Evolutionary conservation across 2,797 vertebrate species (phyloP).

Genomic region (Esox masquinongy): DNA sequence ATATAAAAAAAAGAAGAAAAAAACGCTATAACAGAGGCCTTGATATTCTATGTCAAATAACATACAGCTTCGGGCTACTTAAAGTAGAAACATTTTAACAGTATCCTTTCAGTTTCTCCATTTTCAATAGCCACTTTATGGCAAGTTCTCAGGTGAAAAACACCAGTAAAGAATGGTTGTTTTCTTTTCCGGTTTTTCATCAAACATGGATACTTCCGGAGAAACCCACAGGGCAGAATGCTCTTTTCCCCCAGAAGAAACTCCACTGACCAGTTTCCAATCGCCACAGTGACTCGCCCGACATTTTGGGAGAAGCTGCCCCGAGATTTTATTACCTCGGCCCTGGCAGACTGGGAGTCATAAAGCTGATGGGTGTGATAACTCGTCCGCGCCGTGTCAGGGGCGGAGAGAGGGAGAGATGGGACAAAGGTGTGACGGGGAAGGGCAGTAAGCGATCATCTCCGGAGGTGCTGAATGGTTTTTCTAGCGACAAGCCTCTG

Average conservation of each 20-base stretch:
- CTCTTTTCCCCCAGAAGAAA: slow-evolving; percentile 28
- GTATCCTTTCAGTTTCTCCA: slow-evolving; percentile 19
- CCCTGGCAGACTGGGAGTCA: slow-evolving; percentile 65
- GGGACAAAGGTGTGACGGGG: slow-evolving; percentile 19
- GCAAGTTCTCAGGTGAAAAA: slow-evolving; percentile 50
- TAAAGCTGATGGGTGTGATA: slow-evolving; percentile 73
- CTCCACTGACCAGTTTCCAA: slow-evolving; percentile 70
- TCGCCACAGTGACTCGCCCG: slow-evolving; percentile 62
- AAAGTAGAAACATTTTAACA: slow-evolving; percentile 11
- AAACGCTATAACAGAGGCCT: neutral
- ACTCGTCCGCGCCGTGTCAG: slow-evolving; percentile 68
- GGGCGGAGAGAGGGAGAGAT: slow-evolving; percentile 44
- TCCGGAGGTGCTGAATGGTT: slow-evolving; percentile 52
- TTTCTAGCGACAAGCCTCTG: slow-evolving; percentile 50
- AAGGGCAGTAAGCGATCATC: slow-evolving; percentile 64
- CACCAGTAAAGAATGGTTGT: slow-evolving; percentile 41
- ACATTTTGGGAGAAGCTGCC: slow-evolving; percentile 60
- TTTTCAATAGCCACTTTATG: slow-evolving; percentile 35
- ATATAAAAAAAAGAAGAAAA: neutral
- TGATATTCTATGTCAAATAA: neutral
- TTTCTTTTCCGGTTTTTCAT: slow-evolving; percentile 57
- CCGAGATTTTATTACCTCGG: slow-evolving; percentile 65
- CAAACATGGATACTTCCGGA: slow-evolving; percentile 62
- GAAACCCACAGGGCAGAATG: slow-evolving; percentile 38
- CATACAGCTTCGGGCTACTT: neutral